Conservation (phyloP, 2,113 vertebrate genomes). For the Nyctereutes procyonoides region DNA sequence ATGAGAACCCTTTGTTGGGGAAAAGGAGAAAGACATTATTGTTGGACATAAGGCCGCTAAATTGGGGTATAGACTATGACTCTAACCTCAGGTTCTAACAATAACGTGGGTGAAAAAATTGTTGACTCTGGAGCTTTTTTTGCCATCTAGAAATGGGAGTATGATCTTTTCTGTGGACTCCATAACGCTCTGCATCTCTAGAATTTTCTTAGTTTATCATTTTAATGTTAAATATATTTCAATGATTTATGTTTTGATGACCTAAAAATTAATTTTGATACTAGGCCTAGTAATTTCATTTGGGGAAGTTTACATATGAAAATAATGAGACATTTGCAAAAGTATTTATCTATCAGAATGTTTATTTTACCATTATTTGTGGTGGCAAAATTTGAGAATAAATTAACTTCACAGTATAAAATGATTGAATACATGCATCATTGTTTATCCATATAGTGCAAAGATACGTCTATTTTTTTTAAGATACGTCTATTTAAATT, state of each 20-base stretch:
- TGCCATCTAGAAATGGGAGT: background rate
- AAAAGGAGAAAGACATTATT: background rate
- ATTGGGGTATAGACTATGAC: background rate
- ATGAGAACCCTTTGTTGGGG: background rate
- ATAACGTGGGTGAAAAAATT: background rate
- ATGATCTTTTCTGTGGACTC: background rate
- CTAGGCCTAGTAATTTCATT: slow-evolving; percentile 41
- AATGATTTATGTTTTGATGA: background rate
- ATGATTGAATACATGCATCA: slow-evolving; percentile 7
- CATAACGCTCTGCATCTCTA: background rate
- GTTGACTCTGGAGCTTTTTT: background rate
- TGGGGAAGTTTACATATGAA: slow-evolving; percentile 45
- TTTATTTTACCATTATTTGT: slow-evolving; percentile 57
- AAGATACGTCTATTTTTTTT: too few relatives aligned
- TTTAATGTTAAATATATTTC: slow-evolving; percentile 12
- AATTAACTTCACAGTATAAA: slow-evolving; percentile 51
- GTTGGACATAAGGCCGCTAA: background rate
- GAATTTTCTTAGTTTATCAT: background rate
- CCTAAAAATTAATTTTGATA: slow-evolving; percentile 34
- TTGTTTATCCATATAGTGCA: background rate
- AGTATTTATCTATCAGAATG: slow-evolving; percentile 35
- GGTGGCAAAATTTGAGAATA: background rate
- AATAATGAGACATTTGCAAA: slow-evolving; percentile 55
- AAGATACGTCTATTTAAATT: slow-evolving; percentile 15
- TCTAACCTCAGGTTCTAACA: background rate